Conservation (phyloP, 2,797 vertebrate genomes). For the Hydrocynus forskahlii region DNA sequence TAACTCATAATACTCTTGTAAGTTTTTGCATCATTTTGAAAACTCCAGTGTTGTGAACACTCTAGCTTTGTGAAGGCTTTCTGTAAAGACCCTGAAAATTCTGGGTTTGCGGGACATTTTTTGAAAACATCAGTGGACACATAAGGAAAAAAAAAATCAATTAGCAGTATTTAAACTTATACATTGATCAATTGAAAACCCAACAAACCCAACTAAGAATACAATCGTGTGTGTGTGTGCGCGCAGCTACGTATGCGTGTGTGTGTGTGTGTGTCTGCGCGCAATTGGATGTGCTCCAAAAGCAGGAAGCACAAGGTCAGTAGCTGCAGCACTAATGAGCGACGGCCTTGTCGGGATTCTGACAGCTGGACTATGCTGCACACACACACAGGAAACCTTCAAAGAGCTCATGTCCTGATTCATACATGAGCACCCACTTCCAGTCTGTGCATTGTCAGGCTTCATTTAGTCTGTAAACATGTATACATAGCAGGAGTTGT, state of each 20-base stretch:
- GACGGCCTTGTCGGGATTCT: conserved; percentile 36
- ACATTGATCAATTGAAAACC: background rate
- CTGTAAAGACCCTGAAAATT: background rate
- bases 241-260: background rate
- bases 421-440: conserved; percentile 3
- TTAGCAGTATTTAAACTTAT: no score
- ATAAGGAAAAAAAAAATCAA: no score
- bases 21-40: no score
- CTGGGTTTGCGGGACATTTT: background rate
- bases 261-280: background rate
- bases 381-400: background rate
- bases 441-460: background rate
- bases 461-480: background rate
- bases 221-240: background rate
- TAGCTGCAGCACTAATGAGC: conserved; percentile 46
- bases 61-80: background rate
- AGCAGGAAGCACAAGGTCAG: conserved; percentile 43
- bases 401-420: conserved; percentile 4
- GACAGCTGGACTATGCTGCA: conserved; percentile 36
- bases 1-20: no score
- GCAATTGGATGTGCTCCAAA: conserved; percentile 39
- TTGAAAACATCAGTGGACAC: background rate
- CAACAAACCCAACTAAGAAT: background rate
- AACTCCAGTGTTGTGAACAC: no score
- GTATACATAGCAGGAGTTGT: background rate